Base-by-base conservation (phyloP, 2,888 invertebrate species). In the Tethea ocularis region DNA sequence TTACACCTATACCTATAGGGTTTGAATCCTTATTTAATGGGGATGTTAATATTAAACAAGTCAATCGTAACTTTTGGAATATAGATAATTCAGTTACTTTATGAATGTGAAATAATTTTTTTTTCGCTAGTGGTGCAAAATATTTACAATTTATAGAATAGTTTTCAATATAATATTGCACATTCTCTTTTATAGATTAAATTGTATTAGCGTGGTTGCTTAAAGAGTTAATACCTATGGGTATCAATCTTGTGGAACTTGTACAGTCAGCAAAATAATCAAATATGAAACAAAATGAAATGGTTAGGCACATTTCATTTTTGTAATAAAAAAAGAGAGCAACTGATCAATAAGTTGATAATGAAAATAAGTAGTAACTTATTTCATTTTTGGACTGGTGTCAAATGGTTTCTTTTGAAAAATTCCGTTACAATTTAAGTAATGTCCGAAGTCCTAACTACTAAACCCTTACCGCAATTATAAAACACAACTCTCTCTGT, bases 291-390 rank as follows among this genome's bases (percentile, higher is more conserved):
- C n/a, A n/a, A n/a, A n/a, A n/a, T n/a, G n/a, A n/a, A n/a, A n/a
- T n/a, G n/a, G n/a, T n/a, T n/a, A n/a, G 59, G 66, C 60, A 15
- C 2, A 17, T 17, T 15, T 62, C 64, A 78, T 66, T 78, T 76
- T 72, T 60, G 68, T 63, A 74, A 74, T 74, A 75, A 72, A 69
- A 57, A 65, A 61, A 64, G 62, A 63, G 64, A 72, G 69, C 58
- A 52, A 55, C 41, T 57, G 62, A 15, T 61, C 57, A 64, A 63
- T 4, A 71, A 71, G 61, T 72, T 63, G 17, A 11, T 61, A 70
- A 71, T 66, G 56, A 62, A 63, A 63, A 57, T 52, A 55, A 59
- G 51, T 51, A 53, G 38, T 63, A 54, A 41, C 11, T 29, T 60
- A 58, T 24, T 52, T 51, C 51, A 60, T n/a, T n/a, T n/a, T n/a